These are phyloP conservation scores for Phrixothrix hirtus DNA, from an alignment of 2,888 invertebrate species.

Conservation along the genomic window DNA sequence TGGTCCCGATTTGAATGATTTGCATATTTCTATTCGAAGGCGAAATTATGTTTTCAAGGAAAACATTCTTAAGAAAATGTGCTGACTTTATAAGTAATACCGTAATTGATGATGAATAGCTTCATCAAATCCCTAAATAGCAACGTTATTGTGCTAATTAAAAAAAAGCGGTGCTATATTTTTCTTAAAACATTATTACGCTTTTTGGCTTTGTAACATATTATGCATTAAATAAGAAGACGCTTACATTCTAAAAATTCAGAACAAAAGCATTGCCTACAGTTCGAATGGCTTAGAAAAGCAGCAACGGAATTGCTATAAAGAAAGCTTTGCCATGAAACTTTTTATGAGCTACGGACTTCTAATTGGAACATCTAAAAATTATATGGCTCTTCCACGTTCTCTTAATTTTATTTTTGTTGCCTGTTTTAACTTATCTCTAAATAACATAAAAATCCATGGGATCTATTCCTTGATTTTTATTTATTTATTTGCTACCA, in stretches of 20 bases:
- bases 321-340: slow-evolving; percentile 15
- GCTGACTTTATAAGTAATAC: background rate
- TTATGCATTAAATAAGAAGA: too few species aligned
- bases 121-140: background rate
- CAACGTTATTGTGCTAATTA: too few species aligned
- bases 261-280: too few species aligned
- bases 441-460: too few species aligned
- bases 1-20: slow-evolving; percentile 32
- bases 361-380: slow-evolving; percentile 27
- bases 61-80: slow-evolving; percentile 22
- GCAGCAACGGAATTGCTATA: too few species aligned
- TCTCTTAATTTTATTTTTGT: slow-evolving; percentile 16
- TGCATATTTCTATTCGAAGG: slow-evolving; percentile 35
- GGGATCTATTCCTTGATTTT: too few species aligned
- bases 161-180: too few species aligned
- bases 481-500: too few species aligned
- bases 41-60: slow-evolving; percentile 30
- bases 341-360: slow-evolving; percentile 20
- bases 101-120: background rate
- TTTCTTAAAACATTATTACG: background rate
- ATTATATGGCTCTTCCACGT: slow-evolving; percentile 19
- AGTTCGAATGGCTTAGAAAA: too few species aligned
- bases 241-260: too few species aligned
- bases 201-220: too few species aligned
- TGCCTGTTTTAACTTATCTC: too few species aligned